Percentiles rank a stretch among this genome's conserved stretches.
Evolutionary conservation across 2,113 vertebrate species (phyloP).

Genomic region (Tachysurus fulvidraco): DNA sequence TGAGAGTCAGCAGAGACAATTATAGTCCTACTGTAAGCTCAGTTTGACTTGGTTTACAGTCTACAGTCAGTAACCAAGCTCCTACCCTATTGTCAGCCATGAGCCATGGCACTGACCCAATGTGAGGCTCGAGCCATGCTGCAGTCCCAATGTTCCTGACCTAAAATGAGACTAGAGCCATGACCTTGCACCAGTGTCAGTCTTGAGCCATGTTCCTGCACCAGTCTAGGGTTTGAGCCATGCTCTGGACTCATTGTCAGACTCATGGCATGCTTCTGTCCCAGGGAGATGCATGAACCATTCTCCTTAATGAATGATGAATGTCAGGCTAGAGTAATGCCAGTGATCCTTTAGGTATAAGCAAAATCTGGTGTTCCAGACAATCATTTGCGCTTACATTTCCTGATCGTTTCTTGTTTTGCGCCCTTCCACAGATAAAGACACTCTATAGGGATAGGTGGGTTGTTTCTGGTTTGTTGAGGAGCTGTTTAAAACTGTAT

Average conservation of each 20-base stretch:
- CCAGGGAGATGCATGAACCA: neutral
- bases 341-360: neutral
- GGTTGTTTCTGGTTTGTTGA: neutral
- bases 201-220: neutral
- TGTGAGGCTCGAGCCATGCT: neutral
- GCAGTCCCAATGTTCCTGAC: neutral
- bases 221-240: neutral
- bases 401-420: neutral
- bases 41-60: neutral
- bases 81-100: neutral
- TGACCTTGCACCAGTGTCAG: neutral
- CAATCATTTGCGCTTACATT: neutral
- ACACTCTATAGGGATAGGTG: neutral
- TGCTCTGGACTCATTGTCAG: neutral
- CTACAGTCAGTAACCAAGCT: neutral
- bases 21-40: neutral
- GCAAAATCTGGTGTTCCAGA: neutral
- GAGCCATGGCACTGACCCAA: neutral
- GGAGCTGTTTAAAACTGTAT: neutral
- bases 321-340: neutral
- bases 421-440: neutral
- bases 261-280: neutral
- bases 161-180: neutral
- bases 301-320: neutral
- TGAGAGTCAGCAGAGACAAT: neutral